A percentile compares a stretch with the other conserved stretches of the same genome.
Evolutionary conservation across 2,888 invertebrate species (phyloP).

Genomic region (Blomia tropicalis): DNA sequence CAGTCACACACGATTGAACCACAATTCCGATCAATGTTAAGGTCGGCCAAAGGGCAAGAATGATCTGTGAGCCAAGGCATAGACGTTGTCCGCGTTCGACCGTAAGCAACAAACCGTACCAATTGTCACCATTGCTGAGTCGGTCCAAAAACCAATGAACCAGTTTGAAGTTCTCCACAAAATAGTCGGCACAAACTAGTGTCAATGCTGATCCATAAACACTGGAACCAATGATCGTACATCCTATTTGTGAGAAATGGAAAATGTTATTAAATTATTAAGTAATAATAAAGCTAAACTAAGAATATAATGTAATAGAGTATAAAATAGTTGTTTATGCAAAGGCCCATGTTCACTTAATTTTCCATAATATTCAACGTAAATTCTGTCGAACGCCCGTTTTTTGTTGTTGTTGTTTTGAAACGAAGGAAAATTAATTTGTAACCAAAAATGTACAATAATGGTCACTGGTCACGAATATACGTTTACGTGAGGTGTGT

Average conservation of each 20-base stretch:
- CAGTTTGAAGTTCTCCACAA: slow-evolving; percentile 53
- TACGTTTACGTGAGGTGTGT: no score
- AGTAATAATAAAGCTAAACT: not conserved
- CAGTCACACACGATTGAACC: slow-evolving; percentile 53
- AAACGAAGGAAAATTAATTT: no score
- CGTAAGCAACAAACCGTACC: slow-evolving; percentile 3
- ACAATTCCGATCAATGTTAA: slow-evolving; percentile 50
- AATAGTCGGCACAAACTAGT: slow-evolving; percentile 54
- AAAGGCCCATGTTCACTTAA: not conserved
- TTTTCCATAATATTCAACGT: no score
- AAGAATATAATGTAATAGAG: slow-evolving; percentile 4
- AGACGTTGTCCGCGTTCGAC: slow-evolving; percentile 37
- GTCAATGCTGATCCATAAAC: slow-evolving; percentile 59
- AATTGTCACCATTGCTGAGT: slow-evolving; percentile 28
- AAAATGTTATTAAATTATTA: not conserved
- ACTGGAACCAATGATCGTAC: slow-evolving; percentile 54
- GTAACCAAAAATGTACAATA: no score
- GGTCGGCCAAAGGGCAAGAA: slow-evolving; percentile 55
- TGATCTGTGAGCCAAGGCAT: slow-evolving; percentile 57
- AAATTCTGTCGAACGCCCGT: no score
- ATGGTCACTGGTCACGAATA: no score
- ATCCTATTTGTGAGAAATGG: slow-evolving; percentile 19
- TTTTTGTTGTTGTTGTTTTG: no score
- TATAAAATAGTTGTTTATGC: not conserved
- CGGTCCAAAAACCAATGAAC: slow-evolving; percentile 50